A percentile compares a stretch with the other conserved stretches of the same genome.
These are phyloP conservation scores for Clarias platycephalus DNA, from an alignment of 2,797 vertebrate species.

Conservation along the genomic window DNA sequence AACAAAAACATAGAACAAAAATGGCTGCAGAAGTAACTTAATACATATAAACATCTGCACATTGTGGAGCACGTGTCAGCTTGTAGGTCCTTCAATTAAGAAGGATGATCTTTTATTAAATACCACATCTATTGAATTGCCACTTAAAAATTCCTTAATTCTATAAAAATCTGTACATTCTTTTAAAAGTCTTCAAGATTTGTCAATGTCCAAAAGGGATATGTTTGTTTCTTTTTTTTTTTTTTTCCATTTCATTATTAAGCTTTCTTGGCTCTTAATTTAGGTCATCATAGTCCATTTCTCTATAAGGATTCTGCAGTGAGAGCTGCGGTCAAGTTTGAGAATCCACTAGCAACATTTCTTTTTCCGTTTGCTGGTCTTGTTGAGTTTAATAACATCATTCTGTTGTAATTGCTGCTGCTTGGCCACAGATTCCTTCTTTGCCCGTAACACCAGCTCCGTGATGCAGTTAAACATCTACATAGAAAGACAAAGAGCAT, in stretches of 20 bases:
- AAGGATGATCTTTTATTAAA: constrained; percentile 83
- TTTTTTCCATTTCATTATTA: constrained; percentile 64
- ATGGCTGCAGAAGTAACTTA: constrained; percentile 52
- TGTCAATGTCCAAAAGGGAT: constrained; percentile 75
- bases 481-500: constrained; percentile 29
- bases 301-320: constrained; percentile 51
- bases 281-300: constrained; percentile 71
- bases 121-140: constrained; percentile 81
- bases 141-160: constrained; percentile 76
- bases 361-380: constrained; percentile 99
- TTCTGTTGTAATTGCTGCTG: constrained; percentile 98
- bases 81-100: constrained; percentile 74
- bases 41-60: constrained; percentile 70
- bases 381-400: constrained; percentile 95
- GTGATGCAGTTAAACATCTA: constrained; percentile 99
- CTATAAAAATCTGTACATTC: constrained; percentile 79
- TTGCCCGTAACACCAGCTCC: constrained; percentile 93
- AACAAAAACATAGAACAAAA: constrained; percentile 65
- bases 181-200: constrained; percentile 73
- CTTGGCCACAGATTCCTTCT: constrained; percentile 96
- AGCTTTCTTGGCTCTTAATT: constrained; percentile 74
- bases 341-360: constrained; percentile 89
- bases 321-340: constrained; percentile 29
- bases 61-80: constrained; percentile 78
- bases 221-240: constrained; percentile 40